Evolutionary conservation across 2,888 invertebrate species (phyloP), one percentile per base, ranked within the genome.

Genomic region (Bruchidius siliquastri): DNA sequence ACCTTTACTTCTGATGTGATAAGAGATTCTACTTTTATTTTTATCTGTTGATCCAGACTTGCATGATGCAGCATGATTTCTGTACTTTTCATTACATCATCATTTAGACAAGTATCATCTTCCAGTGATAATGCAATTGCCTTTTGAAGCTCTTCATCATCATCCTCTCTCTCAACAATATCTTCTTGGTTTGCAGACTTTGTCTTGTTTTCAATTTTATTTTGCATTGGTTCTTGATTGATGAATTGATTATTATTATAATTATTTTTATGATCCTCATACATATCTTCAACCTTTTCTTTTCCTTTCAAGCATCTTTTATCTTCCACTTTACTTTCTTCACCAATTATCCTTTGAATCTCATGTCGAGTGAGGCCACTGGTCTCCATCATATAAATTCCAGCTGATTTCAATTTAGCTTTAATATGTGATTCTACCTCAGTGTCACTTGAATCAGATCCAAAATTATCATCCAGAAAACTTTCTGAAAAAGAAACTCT

Each of bases 361-460:
- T 93, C 91, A 76, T 89, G 90, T 77, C 92, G 90, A 71, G 93
- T 92, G 80, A 94, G 89, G 76, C 92, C 94, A 80, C 91, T 93
- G 80, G 93, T 91, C 85, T 94, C 94, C 83, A 91, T 88, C 89
- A 94, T 94, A 78, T 93, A 94, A 67, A 89, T 88, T 82, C 92
- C 89, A 1, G 93, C 93, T 67, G 92, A 89, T 74, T 90, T 88
- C n/a, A 90, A 87, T 74, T 86, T 85, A 26, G 85, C 85, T 30
- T 85, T 85, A 8, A 84, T 77, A 26, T 71, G 26, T 32, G 73
- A 71, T 70, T 79, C 79, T 73, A 77, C 76, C 68, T 80, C 80
- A 30, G 83, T 84, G 71, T 83, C 84, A 74, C 81, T 82, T n/a
- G 82, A 83, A 73, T 83, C 82, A 18, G 82, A 81, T 67, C 75